Conservation (phyloP, 1,140 invertebrate species). For the Piezodorus guildinii region DNA sequence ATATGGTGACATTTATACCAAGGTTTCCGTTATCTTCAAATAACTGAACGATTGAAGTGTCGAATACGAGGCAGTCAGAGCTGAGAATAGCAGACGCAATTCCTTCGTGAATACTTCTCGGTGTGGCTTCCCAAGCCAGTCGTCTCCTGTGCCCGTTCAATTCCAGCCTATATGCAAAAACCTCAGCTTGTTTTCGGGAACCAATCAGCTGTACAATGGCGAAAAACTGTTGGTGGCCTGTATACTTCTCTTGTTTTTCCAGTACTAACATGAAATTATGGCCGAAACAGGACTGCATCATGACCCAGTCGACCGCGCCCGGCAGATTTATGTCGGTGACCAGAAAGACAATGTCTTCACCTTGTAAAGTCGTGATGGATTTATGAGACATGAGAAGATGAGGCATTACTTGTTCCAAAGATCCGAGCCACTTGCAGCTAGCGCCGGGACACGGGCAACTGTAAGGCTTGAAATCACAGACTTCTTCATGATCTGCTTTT, state of each 20-base stretch:
- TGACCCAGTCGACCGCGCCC: slow-evolving; percentile 99
- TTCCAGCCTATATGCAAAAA: slow-evolving; percentile 96
- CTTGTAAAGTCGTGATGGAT: slow-evolving; percentile 94
- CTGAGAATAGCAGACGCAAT: slow-evolving; percentile 94
- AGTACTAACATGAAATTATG: slow-evolving; percentile 98
- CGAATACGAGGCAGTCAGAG: slow-evolving; percentile 97
- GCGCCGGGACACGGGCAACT: slow-evolving; percentile 96
- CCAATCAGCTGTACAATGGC: slow-evolving; percentile 99
- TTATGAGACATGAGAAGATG: slow-evolving; percentile 97
- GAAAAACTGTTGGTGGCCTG: slow-evolving; percentile 97
- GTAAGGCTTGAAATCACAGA: slow-evolving; percentile 94
- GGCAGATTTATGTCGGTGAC: slow-evolving; percentile 99
- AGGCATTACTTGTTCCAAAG: slow-evolving; percentile 92
- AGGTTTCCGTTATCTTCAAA: slow-evolving; percentile 99
- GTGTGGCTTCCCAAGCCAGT: slow-evolving; percentile 98
- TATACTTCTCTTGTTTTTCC: slow-evolving; percentile 97
- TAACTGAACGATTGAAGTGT: slow-evolving; percentile 92
- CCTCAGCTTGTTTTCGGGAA: slow-evolving; percentile 96
- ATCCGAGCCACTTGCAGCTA: slow-evolving; percentile 97
- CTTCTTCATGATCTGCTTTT: slow-evolving; percentile 96
- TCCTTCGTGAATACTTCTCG: slow-evolving; percentile 95
- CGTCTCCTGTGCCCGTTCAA: slow-evolving; percentile 86
- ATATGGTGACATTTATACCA: slow-evolving; percentile 99
- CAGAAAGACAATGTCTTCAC: slow-evolving; percentile 91
- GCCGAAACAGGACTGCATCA: slow-evolving; percentile 99